These are phyloP conservation scores for Wiebesia pumilae DNA, from an alignment of 1,140 invertebrate genomes.

Conservation along the genomic window DNA sequence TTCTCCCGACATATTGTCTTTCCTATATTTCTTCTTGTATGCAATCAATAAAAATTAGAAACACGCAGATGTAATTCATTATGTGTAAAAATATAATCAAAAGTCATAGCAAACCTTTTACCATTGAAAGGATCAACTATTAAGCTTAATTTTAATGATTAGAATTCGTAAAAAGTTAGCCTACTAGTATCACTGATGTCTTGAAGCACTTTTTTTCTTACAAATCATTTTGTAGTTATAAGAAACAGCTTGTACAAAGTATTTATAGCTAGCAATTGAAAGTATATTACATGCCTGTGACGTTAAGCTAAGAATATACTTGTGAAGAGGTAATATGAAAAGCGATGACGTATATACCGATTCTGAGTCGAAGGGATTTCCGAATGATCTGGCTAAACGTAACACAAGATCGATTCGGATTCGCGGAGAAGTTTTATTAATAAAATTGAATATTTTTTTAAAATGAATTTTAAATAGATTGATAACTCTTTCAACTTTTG, in stretches of 20 bases:
- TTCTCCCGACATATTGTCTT: too few species aligned
- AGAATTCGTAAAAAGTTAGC: conserved; percentile 9
- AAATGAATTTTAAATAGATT: too few species aligned
- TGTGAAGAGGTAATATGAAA: not conserved
- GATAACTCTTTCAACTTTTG: too few species aligned
- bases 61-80: not conserved
- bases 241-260: not conserved
- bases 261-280: not conserved
- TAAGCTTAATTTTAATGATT: conserved; percentile 19
- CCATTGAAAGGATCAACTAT: conserved; percentile 1
- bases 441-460: too few species aligned
- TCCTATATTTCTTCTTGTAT: too few species aligned
- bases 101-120: not conserved
- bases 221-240: not conserved
- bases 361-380: too few species aligned
- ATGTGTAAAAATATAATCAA: not conserved
- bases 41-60: not conserved
- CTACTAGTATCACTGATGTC: not conserved
- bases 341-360: too few species aligned
- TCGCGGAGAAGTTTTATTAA: too few species aligned
- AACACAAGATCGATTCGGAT: too few species aligned
- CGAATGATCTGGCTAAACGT: too few species aligned
- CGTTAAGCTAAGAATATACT: not conserved
- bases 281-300: not conserved
- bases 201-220: not conserved